These are phyloP conservation scores for Cantharis flavilabris DNA, from an alignment of 2,888 invertebrate genomes.

Conservation along the genomic window DNA sequence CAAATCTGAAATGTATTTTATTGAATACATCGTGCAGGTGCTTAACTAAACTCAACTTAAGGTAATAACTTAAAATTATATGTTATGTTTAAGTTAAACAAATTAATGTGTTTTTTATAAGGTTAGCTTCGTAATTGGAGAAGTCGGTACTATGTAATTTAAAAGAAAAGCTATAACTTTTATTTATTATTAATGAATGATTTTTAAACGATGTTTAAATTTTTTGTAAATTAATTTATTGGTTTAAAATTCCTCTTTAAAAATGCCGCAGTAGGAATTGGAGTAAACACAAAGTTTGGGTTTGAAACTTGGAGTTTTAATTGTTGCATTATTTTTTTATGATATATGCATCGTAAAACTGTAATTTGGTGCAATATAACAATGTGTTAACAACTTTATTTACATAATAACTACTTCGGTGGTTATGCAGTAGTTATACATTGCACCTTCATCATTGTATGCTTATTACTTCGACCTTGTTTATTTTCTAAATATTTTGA, in stretches of 20 bases:
- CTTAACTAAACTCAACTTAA: slow-evolving; percentile 1
- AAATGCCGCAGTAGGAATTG: not conserved
- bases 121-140: slow-evolving; percentile 5
- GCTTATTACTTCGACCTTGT: not conserved
- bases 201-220: not conserved
- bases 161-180: not conserved
- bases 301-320: too few species aligned
- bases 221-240: not conserved
- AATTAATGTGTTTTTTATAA: slow-evolving; percentile 9
- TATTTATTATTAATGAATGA: not conserved
- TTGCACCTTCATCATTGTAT: not conserved
- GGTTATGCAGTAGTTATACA: not conserved
- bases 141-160: slow-evolving; percentile 3
- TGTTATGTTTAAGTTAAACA: slow-evolving; percentile 7
- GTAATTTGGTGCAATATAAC: not conserved
- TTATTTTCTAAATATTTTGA: not conserved
- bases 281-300: too few species aligned
- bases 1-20: not conserved
- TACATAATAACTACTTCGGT: not conserved
- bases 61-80: slow-evolving; percentile 15
- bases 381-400: not conserved
- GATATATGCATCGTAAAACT: not conserved
- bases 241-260: not conserved
- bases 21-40: not conserved
- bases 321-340: not conserved